Evolutionary conservation across 2,888 invertebrate genomes (phyloP), one percentile per base, ranked within the genome.

Genomic region (Cheilosia scutellata): DNA sequence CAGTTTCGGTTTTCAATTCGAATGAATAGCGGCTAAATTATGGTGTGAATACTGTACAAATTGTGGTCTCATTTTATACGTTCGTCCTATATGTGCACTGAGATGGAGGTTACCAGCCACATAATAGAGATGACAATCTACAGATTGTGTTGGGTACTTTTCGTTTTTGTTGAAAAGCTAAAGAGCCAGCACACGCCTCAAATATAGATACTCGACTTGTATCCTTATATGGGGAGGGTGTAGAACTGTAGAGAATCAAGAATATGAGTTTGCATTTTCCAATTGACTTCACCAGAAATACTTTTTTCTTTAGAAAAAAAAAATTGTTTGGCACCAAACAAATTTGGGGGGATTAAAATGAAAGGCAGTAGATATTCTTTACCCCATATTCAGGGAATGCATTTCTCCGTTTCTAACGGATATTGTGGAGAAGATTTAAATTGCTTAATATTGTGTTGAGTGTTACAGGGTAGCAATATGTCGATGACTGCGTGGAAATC

Each of bases 71-170:
- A 82, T 82, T 86, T 82, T 82, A 86, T 86, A 76, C 86, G 76
- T 86, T 86, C 76, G 72, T 76, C 47, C 55, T 31, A 65, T 40
- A 65, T 31, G 44, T 58, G 55, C 49, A 71, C 40, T 40, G 60
- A 53, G 62, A 82, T 82, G 82, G 82, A 82, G 82, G 82, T 86
- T 80, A 51, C 72, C 66, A 66, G 68, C 40, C 76, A 60, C 72
- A 86, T 82, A 86, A 86, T 86, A 82, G 86, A 82, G 86, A 86
- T 86, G 82, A 86, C 86, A 86, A 86, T 86, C 86, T 82, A 57
- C 51, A 86, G 82, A 86, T 86, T 86, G 86, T 77, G 72, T 68
- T 77, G 74, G 53, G 60, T 55, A 42, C 62, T 74, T 53, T 68
- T 62, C 33, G 42, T 20, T 77, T 20, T 29, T 60, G 20, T 60